Conservation (phyloP, 1,140 invertebrate genomes). For the Campoletis sonorensis region DNA sequence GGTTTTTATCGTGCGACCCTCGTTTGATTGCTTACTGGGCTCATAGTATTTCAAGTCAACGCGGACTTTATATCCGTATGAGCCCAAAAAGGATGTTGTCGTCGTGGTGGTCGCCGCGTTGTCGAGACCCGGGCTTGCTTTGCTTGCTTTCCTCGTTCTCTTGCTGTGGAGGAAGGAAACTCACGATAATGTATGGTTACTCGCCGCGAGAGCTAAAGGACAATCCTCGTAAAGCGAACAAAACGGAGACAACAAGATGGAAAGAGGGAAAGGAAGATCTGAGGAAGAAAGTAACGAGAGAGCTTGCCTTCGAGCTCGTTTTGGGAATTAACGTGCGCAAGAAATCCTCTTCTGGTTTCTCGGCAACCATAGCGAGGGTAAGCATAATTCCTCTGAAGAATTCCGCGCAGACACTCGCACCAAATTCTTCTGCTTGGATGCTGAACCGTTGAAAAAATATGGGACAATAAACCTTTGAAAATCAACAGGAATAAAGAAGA, state of each 20-base stretch:
- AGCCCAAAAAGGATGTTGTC: conserved; percentile 52
- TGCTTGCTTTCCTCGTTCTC: background rate
- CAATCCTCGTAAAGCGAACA: conserved; percentile 35
- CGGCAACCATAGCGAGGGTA: conserved; percentile 8
- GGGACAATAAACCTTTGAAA: background rate
- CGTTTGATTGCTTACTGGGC: no score
- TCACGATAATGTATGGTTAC: conserved; percentile 58
- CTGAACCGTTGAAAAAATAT: background rate
- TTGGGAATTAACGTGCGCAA: conserved; percentile 36
- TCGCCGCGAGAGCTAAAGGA: conserved; percentile 35
- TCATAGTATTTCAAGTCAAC: conserved; percentile 50
- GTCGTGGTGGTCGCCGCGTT: conserved; percentile 48
- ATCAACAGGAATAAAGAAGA: background rate
- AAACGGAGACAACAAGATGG: conserved; percentile 29
- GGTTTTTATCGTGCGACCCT: no score
- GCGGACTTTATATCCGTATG: background rate
- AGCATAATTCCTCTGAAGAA: conserved; percentile 17
- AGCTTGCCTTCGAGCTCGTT: conserved; percentile 24
- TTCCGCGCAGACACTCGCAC: conserved; percentile 48
- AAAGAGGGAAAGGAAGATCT: background rate
- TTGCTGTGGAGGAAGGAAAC: conserved; percentile 55
- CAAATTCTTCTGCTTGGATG: background rate
- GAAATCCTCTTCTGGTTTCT: conserved; percentile 36
- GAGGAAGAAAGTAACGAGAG: conserved; percentile 42
- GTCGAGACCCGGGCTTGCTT: conserved; percentile 1